Evolutionary conservation across 2,888 invertebrate species (phyloP).

Genomic region (Ectemnius lituratus): DNA sequence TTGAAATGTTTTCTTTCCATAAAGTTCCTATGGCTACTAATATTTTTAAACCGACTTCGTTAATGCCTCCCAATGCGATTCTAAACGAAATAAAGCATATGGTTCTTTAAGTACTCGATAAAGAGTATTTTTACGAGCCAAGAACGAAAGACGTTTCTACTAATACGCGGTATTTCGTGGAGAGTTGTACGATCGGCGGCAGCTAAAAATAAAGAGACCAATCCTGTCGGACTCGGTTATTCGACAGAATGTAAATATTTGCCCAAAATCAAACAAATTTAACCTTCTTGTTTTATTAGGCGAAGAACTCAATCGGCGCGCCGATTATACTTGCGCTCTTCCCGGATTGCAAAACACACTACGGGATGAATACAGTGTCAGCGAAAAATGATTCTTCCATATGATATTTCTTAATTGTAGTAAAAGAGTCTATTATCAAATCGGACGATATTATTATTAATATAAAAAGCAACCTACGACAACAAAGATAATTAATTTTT

Average conservation of each 20-base stretch:
- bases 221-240: slow-evolving; percentile 35
- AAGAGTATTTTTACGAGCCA: slow-evolving; percentile 17
- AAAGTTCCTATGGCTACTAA: background rate
- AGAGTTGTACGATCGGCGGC: slow-evolving; percentile 36
- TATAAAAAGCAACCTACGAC: background rate
- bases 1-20: too few species aligned
- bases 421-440: background rate
- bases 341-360: background rate
- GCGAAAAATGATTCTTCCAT: background rate
- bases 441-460: background rate
- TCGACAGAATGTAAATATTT: slow-evolving; percentile 40
- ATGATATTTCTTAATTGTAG: background rate
- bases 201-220: slow-evolving; percentile 56
- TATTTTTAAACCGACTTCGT: background rate
- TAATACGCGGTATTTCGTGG: slow-evolving; percentile 28
- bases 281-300: slow-evolving; percentile 15
- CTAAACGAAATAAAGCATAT: background rate
- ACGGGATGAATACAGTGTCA: too few species aligned
- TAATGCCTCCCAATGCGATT: background rate
- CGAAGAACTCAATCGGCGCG: slow-evolving; percentile 3
- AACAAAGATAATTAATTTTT: background rate
- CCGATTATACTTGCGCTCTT: background rate
- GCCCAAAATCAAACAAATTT: slow-evolving; percentile 30
- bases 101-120: background rate
- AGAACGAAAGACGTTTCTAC: slow-evolving; percentile 29